Base-by-base conservation (phyloP, 2,113 vertebrate species). In the Papio anubis region DNA sequence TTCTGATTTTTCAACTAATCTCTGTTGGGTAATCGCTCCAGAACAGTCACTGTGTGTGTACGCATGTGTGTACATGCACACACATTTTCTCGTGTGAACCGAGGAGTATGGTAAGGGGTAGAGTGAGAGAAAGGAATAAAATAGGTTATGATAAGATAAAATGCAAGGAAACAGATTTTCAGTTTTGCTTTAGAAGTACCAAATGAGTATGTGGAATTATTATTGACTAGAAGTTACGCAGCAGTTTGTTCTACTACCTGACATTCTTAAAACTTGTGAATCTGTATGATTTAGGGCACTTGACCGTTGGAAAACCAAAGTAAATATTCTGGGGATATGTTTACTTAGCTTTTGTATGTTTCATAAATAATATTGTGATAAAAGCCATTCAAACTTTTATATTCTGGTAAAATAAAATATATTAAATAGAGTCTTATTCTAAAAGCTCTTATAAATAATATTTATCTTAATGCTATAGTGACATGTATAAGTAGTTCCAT, bases 401-500 rank as follows among this genome's bases (percentile, higher is more conserved):
- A 91, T 76, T 89, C 27, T 25, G 35, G 27, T 45, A n/a, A 18
- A 87, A 81, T 75, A 64, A 88, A 88, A 45, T 93, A 80, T 70
- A 16, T 50, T 52, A 88, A 90, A 57, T 30, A 95, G 20, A 79
- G 52, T 76, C 30, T 88, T 91, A 91, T 55, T 16, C 72, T 93
- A 89, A 97, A 93, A 95, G 72, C 57, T 95, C 92, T 93, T 95
- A 76, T 78, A 88, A 85, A 85, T 85, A 93, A 88, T 88, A 91
- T 95, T 93, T 93, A 93, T 52, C 38, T 93, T 10, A 80, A 23
- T 88, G 78, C 7, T 83, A 81, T 84, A 55, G 25, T 75, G 40
- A 70, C 45, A 20, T 64, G 7, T 81, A 55, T 59, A 88, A 75
- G 43, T 55, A 75, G 66, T 55, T n/a, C 17, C 48, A 93, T 93